Base-by-base conservation (phyloP, 2,113 vertebrate genomes). In the Hydrolagus affinis region DNA sequence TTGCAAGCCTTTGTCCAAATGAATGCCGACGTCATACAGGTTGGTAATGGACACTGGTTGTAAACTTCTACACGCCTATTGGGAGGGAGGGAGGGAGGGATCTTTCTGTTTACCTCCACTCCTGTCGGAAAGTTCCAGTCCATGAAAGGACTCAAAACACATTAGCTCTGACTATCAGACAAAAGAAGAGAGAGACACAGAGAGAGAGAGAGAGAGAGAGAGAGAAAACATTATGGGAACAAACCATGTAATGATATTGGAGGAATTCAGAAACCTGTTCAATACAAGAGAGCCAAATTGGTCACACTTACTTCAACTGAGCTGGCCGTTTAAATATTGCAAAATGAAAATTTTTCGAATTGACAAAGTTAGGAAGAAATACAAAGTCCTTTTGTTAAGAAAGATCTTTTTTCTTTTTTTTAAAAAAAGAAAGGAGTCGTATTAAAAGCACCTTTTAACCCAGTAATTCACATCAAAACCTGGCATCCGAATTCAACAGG, bases 281-380 rank as follows among this genome's bases (percentile, higher is more conserved):
- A 66, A 83, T 30, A 28, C 60, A 83, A 28, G 44, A 66, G 6
- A 66, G 25, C 15, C 32, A 17, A n/a, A 30, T 1, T 32, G 25
- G 17, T 64, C 62, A 66, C 25, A 64, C 23, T 64, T 15, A 83
- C 28, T 62, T 83, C 60, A 30, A 15, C 57, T 17, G 64, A 83
- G 66, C 21, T 17, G 15, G 66, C 21, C 19, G 15, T 66, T 83
- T 83, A 66, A 83, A 83, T 83, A 83, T 83, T 66, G 15, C 25
- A 64, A 64, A 64, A 80, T 77, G 59, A 57, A n/a, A n/a, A n/a
- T n/a, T n/a, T 66, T 83, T 83, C 62, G 30, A 28, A 83, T 83
- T 30, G 59, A 64, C 25, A 83, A 83, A 83, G 15, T 28, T 83
- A 25, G 19, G 62, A 75, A 32, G 8, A 28, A 83, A 83, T 68